Percentiles rank a stretch among this genome's conserved stretches.
Evolutionary conservation across 2,888 invertebrate species (phyloP).

Genomic region (Drepana falcataria): DNA sequence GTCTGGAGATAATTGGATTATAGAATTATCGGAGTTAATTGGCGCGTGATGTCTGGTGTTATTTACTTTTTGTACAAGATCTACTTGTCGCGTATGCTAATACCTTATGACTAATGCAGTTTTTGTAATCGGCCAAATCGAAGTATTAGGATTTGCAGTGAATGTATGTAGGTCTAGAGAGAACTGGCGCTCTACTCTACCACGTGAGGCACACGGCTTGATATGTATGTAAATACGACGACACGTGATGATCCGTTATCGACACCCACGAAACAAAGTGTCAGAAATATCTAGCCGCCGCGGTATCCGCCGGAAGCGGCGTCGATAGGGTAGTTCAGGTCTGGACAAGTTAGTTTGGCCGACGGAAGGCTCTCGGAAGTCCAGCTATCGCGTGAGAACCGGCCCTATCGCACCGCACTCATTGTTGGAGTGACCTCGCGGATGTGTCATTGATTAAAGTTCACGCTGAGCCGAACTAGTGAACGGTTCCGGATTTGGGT

Average conservation of each 20-base stretch:
- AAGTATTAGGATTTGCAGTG: not conserved
- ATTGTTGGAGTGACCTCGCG: constrained; percentile 34
- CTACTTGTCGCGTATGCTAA: not conserved
- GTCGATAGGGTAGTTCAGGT: constrained; percentile 58
- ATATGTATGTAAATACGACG: too few species aligned
- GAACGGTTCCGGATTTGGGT: constrained; percentile 25
- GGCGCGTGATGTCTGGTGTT: constrained; percentile 51
- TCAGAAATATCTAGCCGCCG: constrained; percentile 24
- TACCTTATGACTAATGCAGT: not conserved
- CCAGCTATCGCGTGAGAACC: constrained; percentile 53
- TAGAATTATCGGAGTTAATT: constrained; percentile 44
- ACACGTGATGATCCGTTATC: not conserved
- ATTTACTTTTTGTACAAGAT: constrained; percentile 5
- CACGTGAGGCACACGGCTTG: too few species aligned
- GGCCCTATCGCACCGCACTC: constrained; percentile 24
- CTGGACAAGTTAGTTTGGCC: constrained; percentile 46
- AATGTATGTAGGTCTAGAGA: too few species aligned
- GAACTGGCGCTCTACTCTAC: too few species aligned
- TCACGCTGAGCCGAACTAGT: constrained; percentile 16
- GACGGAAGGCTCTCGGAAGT: constrained; percentile 56
- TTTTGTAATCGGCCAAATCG: not conserved
- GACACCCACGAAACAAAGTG: constrained; percentile 10
- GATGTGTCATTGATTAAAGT: constrained; percentile 27
- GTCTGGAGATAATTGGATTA: constrained; percentile 55
- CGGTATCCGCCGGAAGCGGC: constrained; percentile 70